Percentiles rank a stretch among this genome's conserved stretches.
Conservation (phyloP, 2,888 invertebrate genomes). For the Chrysolina oricalcia region DNA sequence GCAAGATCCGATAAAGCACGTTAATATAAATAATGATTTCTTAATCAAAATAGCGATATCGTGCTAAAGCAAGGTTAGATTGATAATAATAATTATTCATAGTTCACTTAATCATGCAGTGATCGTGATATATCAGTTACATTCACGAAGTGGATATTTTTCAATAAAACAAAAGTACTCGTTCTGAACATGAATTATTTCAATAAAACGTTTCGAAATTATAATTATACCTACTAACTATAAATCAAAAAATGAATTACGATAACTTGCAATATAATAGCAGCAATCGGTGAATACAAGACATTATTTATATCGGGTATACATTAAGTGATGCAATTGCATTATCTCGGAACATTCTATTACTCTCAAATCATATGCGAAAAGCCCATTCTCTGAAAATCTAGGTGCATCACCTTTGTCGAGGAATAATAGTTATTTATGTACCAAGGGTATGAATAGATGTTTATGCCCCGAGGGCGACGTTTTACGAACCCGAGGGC, state of each 20-base stretch:
- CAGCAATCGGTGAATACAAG: not conserved
- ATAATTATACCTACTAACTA: conserved; percentile 5
- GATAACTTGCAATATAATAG: not conserved
- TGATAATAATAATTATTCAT: conserved; percentile 36
- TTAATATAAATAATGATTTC: conserved; percentile 12
- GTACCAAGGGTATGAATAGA: too few relatives aligned
- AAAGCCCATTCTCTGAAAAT: too few relatives aligned
- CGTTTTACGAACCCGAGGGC: too few relatives aligned
- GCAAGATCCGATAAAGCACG: not conserved
- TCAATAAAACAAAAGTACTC: conserved; percentile 16
- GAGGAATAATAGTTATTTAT: too few relatives aligned
- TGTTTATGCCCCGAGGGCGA: too few relatives aligned
- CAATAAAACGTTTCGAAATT: conserved; percentile 12
- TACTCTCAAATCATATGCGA: too few relatives aligned
- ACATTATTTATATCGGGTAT: not conserved
- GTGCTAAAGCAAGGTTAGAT: conserved; percentile 35
- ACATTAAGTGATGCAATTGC: too few relatives aligned
- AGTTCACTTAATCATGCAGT: conserved; percentile 32
- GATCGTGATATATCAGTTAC: conserved; percentile 42
- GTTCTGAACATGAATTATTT: conserved; percentile 19
- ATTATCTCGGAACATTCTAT: too few relatives aligned
- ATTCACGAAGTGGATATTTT: conserved; percentile 10
- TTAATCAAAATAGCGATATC: conserved; percentile 29
- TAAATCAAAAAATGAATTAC: not conserved
- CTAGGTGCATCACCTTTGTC: too few relatives aligned